phyloP scores from a whole-genome alignment of 2,113 vertebrate species.

The Grammomys dolichurus region DNA sequence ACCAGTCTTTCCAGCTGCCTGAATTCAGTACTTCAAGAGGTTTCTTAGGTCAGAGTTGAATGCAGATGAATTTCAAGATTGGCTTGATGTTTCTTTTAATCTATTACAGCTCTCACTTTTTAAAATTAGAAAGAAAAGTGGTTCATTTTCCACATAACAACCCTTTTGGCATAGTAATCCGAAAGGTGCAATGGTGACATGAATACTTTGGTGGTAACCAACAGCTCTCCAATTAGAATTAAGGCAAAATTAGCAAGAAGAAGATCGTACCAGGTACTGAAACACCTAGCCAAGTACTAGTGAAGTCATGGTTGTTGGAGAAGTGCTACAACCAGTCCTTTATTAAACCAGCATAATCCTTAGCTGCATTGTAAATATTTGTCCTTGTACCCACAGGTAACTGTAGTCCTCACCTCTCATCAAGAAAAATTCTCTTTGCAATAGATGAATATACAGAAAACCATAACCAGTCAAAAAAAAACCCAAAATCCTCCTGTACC shows the following conservation, averaged over 20 bases:
- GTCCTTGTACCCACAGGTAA: background rate
- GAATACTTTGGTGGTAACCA: background rate
- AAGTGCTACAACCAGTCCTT: background rate
- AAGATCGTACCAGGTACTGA: background rate
- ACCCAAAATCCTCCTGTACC: too few species aligned
- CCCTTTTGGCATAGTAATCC: background rate
- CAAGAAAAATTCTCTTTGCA: background rate
- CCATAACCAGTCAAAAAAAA: background rate
- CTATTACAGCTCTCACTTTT: background rate
- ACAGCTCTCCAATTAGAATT: background rate
- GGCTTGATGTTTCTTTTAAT: background rate
- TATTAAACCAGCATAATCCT: background rate
- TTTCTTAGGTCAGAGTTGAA: background rate
- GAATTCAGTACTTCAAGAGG: background rate
- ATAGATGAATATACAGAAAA: background rate
- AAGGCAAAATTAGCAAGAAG: background rate
- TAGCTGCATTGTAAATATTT: background rate
- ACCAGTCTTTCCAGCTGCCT: background rate
- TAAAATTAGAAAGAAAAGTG: background rate
- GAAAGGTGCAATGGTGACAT: background rate
- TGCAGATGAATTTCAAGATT: background rate
- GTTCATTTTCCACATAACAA: background rate
- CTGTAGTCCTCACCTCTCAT: background rate
- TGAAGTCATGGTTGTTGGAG: background rate
- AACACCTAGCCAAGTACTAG: background rate